phyloP scores from a whole-genome alignment of 2,113 vertebrate species.

The Shinisaurus crocodilurus region DNA sequence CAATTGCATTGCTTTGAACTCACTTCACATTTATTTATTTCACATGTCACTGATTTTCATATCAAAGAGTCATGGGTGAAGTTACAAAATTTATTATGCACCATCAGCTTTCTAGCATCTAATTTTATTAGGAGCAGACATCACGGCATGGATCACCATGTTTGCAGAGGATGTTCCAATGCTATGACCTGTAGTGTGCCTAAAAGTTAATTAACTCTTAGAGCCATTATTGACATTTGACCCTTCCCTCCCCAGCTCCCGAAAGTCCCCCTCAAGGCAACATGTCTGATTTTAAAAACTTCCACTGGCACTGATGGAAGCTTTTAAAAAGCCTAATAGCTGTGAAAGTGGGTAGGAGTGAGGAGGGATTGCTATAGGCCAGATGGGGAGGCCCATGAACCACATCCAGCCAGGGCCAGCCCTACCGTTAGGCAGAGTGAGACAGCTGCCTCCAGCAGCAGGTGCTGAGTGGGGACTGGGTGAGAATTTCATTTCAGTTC shows the following conservation, averaged over 20 bases:
- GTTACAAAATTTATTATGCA: neutral
- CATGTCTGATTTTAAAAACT: neutral
- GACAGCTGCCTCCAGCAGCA: no score
- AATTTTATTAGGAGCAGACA: neutral
- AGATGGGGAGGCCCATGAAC: no score
- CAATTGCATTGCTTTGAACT: neutral
- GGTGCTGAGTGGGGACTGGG: no score
- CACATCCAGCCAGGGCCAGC: no score
- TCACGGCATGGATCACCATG: rapidly evolving
- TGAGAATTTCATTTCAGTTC: no score
- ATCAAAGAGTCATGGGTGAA: rapidly evolving
- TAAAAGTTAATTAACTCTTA: rapidly evolving
- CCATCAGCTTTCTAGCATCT: neutral
- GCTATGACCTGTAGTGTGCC: neutral
- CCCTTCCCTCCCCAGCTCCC: neutral
- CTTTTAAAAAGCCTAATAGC: no score
- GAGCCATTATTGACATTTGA: neutral
- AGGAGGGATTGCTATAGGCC: no score
- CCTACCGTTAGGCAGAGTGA: no score
- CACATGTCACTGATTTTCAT: rapidly evolving
- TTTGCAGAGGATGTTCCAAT: neutral
- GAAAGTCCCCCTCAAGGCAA: no score
- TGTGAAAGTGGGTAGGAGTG: no score
- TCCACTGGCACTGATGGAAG: no score
- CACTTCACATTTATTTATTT: neutral